Conservation (phyloP, 2,888 invertebrate genomes). For the Dione juno region DNA sequence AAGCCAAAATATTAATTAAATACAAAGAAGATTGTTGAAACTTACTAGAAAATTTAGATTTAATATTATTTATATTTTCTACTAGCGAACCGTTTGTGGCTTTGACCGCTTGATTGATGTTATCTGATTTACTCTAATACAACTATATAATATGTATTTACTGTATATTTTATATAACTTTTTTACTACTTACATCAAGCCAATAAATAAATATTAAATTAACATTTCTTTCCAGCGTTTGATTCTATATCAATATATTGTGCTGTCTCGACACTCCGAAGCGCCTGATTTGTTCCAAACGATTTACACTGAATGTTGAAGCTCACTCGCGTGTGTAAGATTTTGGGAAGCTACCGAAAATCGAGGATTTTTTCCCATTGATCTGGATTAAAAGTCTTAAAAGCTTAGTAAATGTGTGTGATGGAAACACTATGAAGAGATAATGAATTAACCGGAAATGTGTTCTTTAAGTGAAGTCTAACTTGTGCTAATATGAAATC, state of each 20-base stretch:
- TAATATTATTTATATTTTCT: no score
- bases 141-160: no score
- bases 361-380: constrained; percentile 31
- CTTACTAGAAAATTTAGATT: no score
- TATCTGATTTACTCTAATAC: no score
- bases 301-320: constrained; percentile 51
- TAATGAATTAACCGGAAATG: background rate
- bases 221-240: constrained; percentile 10
- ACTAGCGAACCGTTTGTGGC: no score
- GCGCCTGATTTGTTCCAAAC: constrained; percentile 47
- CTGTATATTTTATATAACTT: no score
- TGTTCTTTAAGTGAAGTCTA: background rate
- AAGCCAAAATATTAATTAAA: background rate
- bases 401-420: constrained; percentile 29
- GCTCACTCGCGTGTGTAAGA: constrained; percentile 48
- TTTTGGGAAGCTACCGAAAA: constrained; percentile 43
- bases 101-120: no score
- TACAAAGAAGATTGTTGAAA: background rate
- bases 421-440: constrained; percentile 3
- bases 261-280: constrained; percentile 43
- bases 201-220: constrained; percentile 40
- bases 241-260: constrained; percentile 43
- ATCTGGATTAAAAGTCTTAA: constrained; percentile 35
- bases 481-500: background rate
- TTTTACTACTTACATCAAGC: background rate